Percentiles rank a stretch among this genome's conserved stretches.
phyloP scores from a whole-genome alignment of 2,888 invertebrate genomes.

The Mythimna albipuncta region DNA sequence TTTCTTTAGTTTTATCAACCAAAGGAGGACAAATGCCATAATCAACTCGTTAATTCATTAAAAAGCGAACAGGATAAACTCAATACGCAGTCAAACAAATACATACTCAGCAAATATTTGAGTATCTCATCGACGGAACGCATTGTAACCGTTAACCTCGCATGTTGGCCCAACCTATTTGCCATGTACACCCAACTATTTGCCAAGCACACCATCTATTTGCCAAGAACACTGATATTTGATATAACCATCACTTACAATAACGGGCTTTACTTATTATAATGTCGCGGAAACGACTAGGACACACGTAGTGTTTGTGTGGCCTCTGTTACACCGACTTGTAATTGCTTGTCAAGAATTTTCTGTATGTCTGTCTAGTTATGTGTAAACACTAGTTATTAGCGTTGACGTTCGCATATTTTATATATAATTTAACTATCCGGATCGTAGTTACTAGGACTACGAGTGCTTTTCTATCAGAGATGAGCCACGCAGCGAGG shows the following conservation, averaged over 20 bases:
- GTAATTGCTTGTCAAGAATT: constrained; percentile 63
- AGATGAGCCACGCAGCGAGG: background rate
- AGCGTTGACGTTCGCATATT: constrained; percentile 33
- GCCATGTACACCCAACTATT: constrained; percentile 53
- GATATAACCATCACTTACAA: constrained; percentile 74
- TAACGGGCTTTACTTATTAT: constrained; percentile 70
- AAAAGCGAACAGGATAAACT: constrained; percentile 64
- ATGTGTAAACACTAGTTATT: constrained; percentile 47
- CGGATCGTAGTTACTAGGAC: background rate
- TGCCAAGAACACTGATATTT: constrained; percentile 68
- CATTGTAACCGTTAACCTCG: constrained; percentile 65
- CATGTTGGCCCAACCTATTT: constrained; percentile 63
- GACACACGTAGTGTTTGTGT: constrained; percentile 60
- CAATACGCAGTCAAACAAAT: constrained; percentile 43
- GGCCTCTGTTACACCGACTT: constrained; percentile 64
- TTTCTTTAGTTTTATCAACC: background rate
- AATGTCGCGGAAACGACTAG: constrained; percentile 68
- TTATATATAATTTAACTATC: constrained; percentile 36
- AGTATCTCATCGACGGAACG: constrained; percentile 46
- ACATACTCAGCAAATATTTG: constrained; percentile 61
- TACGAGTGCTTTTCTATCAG: background rate
- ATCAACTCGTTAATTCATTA: constrained; percentile 38
- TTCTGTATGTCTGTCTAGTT: constrained; percentile 60
- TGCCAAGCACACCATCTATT: constrained; percentile 50
- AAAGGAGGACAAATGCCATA: constrained; percentile 9